Conservation (phyloP, 2,113 vertebrate species). For the Spheniscus mendiculus region DNA sequence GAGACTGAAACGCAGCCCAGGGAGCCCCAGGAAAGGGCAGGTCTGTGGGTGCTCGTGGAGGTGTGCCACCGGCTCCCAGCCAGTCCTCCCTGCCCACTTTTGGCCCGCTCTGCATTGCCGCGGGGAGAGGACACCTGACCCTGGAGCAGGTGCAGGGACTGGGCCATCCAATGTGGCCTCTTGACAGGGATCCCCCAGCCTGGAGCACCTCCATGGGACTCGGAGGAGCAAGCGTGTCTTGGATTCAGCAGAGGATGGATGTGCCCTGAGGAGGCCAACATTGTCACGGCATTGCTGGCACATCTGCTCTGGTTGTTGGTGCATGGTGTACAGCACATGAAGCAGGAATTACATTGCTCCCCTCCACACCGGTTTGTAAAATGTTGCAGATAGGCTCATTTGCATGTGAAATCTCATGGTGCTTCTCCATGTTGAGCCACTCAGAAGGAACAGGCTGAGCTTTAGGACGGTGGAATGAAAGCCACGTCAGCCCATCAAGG, state of each 20-base stretch:
- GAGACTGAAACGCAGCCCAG: not conserved
- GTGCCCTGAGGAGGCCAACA: not conserved
- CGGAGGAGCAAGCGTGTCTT: accelerated
- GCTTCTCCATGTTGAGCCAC: not conserved
- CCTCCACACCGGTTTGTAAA: not conserved
- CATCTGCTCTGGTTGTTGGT: not conserved
- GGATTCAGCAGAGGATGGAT: not conserved
- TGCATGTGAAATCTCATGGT: not conserved
- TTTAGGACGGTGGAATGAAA: not conserved
- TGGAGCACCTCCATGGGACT: accelerated
- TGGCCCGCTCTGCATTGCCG: accelerated
- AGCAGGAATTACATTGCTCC: not conserved
- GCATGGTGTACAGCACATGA: not conserved
- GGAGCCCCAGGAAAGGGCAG: not conserved
- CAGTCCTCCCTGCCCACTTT: not conserved
- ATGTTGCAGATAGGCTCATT: not conserved
- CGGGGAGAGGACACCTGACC: not conserved
- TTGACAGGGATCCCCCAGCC: accelerated
- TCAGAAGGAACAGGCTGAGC: not conserved
- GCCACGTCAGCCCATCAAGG: not conserved
- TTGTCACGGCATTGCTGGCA: not conserved
- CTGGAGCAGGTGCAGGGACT: not conserved
- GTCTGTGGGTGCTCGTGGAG: not conserved
- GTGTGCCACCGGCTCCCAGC: not conserved
- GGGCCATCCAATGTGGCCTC: too few relatives aligned